Evolutionary conservation across 2,797 vertebrate species (phyloP).

Genomic region (Sebastes taczanowskii): DNA sequence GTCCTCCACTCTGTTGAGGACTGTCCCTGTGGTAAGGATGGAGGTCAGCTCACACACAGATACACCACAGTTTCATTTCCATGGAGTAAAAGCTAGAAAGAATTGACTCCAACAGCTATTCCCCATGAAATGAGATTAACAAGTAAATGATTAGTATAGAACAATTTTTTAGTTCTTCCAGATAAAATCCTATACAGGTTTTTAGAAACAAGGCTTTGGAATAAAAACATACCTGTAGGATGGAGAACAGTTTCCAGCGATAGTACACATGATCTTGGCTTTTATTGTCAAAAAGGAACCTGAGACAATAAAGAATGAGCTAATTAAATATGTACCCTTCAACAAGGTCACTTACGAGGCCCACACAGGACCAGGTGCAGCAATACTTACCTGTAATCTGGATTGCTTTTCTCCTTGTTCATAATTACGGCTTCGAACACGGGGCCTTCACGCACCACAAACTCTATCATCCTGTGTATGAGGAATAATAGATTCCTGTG

Average conservation of each 20-base stretch:
- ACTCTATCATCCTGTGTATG: conserved; percentile 89
- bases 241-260: conserved; percentile 86
- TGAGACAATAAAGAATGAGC: conserved; percentile 38
- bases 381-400: conserved; percentile 80
- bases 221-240: conserved; percentile 80
- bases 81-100: neutral
- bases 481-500: conserved; percentile 84
- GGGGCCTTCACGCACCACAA: conserved; percentile 88
- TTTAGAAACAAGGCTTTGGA: neutral
- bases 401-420: conserved; percentile 86
- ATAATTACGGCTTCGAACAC: conserved; percentile 89
- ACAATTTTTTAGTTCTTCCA: neutral
- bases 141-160: neutral
- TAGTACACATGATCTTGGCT: conserved; percentile 88
- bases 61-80: neutral
- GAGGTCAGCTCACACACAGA: neutral
- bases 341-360: neutral
- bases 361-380: neutral
- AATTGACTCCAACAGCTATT: neutral
- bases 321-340: neutral
- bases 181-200: neutral
- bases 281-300: conserved; percentile 89
- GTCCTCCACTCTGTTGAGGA: conserved; percentile 82
- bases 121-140: neutral
- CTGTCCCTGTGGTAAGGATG: conserved; percentile 74